These are phyloP conservation scores for Tor tambroides DNA, from an alignment of 2,113 vertebrate species.

Conservation along the genomic window DNA sequence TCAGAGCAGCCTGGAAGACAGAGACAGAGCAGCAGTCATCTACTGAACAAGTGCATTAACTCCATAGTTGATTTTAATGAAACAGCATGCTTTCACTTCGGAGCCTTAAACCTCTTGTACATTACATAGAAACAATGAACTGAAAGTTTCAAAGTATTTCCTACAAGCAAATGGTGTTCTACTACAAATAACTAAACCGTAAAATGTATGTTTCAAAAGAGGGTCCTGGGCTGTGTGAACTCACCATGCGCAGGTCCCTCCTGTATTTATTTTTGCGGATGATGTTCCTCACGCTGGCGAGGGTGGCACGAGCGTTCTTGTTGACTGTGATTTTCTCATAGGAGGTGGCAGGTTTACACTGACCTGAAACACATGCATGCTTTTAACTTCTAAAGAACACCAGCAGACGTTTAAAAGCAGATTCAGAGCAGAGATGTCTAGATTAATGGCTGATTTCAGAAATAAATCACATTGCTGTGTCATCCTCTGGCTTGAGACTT, in stretches of 20 bases:
- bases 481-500: neutral
- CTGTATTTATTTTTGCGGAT: conserved; percentile 91
- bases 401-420: neutral
- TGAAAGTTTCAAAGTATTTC: neutral
- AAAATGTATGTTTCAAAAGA: too few relatives aligned
- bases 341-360: conserved; percentile 82
- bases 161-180: neutral
- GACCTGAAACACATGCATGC: conserved; percentile 72
- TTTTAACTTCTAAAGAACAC: neutral
- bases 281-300: conserved; percentile 88
- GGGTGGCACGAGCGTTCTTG: conserved; percentile 88
- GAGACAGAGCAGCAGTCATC: neutral
- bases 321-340: conserved; percentile 89
- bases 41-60: neutral
- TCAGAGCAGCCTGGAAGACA: conserved; percentile 80
- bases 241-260: conserved; percentile 88
- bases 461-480: neutral
- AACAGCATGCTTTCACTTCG: too few relatives aligned
- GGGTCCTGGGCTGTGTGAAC: conserved; percentile 31
- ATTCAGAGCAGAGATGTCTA: neutral
- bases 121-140: neutral
- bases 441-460: neutral
- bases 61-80: neutral
- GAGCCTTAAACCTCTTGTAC: too few relatives aligned
- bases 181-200: neutral